Evolutionary conservation across 2,888 invertebrate genomes (phyloP).

Genomic region (Tipula vernalis): DNA sequence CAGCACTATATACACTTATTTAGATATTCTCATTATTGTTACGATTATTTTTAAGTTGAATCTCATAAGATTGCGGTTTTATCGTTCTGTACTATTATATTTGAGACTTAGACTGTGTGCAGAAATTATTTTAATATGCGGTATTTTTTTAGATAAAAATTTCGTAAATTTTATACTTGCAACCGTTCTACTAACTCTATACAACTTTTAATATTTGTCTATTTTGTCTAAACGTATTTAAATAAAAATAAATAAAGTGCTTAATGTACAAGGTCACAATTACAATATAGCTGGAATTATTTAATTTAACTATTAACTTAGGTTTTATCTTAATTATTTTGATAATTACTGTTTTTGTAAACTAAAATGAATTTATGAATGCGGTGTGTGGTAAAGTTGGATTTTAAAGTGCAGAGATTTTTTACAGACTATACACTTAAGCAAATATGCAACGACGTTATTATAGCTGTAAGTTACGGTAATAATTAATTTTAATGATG

Average conservation of each 20-base stretch:
- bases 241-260: background rate
- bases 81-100: background rate
- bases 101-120: background rate
- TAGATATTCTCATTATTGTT: background rate
- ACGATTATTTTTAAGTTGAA: background rate
- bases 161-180: background rate
- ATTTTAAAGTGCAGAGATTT: background rate
- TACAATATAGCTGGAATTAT: background rate
- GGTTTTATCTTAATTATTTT: background rate
- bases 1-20: background rate
- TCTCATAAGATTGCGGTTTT: slow-evolving; percentile 4
- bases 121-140: background rate
- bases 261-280: background rate
- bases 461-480: background rate
- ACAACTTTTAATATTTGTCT: no score
- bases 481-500: no score
- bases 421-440: background rate
- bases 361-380: background rate
- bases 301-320: background rate
- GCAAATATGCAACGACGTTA: background rate
- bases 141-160: background rate
- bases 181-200: background rate
- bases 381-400: background rate
- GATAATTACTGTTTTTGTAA: background rate
- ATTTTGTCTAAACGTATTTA: background rate